phyloP scores from a whole-genome alignment of 2,113 vertebrate genomes.

The Origma solitaria region DNA sequence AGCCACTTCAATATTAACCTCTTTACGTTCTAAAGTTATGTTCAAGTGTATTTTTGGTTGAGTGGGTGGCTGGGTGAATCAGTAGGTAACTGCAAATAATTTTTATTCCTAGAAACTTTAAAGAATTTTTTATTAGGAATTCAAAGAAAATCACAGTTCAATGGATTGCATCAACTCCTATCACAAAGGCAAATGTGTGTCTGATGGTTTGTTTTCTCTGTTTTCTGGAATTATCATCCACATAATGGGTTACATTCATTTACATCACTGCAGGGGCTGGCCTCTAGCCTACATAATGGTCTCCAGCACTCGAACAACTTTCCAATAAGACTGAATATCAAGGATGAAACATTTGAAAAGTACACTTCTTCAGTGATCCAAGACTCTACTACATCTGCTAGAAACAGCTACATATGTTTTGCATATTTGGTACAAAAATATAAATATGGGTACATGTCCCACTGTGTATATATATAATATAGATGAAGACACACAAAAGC shows the following conservation, averaged over 20 bases:
- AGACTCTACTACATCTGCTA: not conserved
- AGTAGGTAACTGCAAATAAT: not conserved
- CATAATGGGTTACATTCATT: not conserved
- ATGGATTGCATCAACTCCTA: not conserved
- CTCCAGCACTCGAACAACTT: not conserved
- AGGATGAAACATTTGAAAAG: not conserved
- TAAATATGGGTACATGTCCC: not conserved
- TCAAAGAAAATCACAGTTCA: not conserved
- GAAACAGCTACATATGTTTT: not conserved
- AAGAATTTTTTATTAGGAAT: not conserved
- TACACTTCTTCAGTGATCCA: not conserved
- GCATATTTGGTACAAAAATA: not conserved
- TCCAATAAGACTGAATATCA: not conserved
- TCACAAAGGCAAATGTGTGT: not conserved
- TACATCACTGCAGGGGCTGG: not conserved
- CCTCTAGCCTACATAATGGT: not conserved
- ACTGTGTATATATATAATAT: not conserved
- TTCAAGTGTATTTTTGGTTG: not conserved
- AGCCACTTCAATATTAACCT: not conserved
- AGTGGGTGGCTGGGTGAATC: rapidly evolving
- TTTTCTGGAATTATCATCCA: not conserved
- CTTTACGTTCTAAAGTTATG: not conserved
- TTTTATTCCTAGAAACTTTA: not conserved
- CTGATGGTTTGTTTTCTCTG: not conserved
- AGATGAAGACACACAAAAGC: not conserved